Conservation (phyloP, 2,888 invertebrate species). For the Hirtodrosophila trivittata region DNA sequence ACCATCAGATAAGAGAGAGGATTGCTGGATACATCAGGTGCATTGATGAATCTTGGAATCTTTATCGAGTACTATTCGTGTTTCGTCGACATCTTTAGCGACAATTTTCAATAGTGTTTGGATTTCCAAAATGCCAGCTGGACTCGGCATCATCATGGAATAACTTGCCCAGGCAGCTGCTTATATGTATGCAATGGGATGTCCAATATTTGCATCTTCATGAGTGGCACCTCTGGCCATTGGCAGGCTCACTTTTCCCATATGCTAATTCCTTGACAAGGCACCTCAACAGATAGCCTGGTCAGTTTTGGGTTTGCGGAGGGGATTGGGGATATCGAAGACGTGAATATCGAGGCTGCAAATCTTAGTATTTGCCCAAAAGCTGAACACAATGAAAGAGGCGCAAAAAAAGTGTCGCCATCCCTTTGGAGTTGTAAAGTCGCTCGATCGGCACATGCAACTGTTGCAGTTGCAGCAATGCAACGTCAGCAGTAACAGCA, state of each 20-base stretch:
- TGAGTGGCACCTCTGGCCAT: slow-evolving; percentile 7
- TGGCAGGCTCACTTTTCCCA: background rate
- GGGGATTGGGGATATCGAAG: slow-evolving; percentile 60
- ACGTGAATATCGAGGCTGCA: slow-evolving; percentile 20
- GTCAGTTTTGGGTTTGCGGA: background rate
- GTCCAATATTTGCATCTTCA: background rate
- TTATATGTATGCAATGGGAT: too few species aligned
- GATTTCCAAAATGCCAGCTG: too few species aligned
- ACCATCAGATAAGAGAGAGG: too few species aligned
- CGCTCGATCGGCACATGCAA: slow-evolving; percentile 49
- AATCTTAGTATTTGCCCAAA: slow-evolving; percentile 45
- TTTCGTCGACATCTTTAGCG: too few species aligned
- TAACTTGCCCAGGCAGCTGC: background rate
- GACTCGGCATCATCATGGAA: too few species aligned
- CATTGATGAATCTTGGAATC: too few species aligned
- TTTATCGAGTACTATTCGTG: too few species aligned
- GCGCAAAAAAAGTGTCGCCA: slow-evolving; percentile 73
- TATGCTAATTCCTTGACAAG: slow-evolving; percentile 52
- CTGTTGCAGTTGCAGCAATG: slow-evolving; percentile 37
- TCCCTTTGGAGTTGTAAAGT: slow-evolving; percentile 59
- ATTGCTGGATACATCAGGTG: too few species aligned
- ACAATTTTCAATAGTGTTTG: too few species aligned
- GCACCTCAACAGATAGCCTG: background rate
- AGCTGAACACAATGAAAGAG: slow-evolving; percentile 61
- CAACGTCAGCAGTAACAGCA: slow-evolving; percentile 23